A percentile compares a stretch with the other conserved stretches of the same genome.
phyloP scores from a whole-genome alignment of 2,797 vertebrate genomes.

The Melanogrammus aeglefinus region DNA sequence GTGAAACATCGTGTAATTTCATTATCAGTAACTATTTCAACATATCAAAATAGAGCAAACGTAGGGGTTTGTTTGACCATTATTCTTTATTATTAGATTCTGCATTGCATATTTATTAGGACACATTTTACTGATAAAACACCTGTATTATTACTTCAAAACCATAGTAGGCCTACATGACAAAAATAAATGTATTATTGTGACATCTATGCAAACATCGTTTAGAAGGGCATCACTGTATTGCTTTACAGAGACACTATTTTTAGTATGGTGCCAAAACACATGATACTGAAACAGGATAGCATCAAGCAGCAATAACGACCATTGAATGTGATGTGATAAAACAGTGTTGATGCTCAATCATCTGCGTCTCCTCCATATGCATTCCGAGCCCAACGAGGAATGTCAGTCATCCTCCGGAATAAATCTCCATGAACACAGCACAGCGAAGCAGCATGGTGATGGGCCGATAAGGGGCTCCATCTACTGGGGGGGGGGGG shows the following conservation, averaged over 20 bases:
- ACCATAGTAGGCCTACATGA: neutral
- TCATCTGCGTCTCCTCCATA: neutral
- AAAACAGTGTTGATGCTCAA: neutral
- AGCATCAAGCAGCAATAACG: neutral
- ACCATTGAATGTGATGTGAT: neutral
- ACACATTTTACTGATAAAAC: neutral
- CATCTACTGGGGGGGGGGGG: constrained; percentile 4
- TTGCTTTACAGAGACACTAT: neutral
- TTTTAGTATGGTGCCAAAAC: neutral
- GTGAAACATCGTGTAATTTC: neutral
- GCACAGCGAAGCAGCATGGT: neutral
- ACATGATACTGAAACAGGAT: neutral
- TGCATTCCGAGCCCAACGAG: neutral
- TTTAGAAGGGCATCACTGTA: neutral
- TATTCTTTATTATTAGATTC: constrained; percentile 4
- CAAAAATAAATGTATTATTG: neutral
- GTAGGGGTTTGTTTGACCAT: neutral
- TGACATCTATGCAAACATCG: constrained; percentile 20
- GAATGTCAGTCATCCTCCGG: neutral
- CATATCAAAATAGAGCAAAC: neutral
- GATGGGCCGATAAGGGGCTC: neutral
- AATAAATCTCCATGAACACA: neutral
- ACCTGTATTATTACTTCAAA: neutral
- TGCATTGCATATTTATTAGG: neutral
- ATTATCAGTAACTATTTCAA: neutral